Conservation (phyloP, 2,797 vertebrate genomes). For the Okamejei kenojei region DNA sequence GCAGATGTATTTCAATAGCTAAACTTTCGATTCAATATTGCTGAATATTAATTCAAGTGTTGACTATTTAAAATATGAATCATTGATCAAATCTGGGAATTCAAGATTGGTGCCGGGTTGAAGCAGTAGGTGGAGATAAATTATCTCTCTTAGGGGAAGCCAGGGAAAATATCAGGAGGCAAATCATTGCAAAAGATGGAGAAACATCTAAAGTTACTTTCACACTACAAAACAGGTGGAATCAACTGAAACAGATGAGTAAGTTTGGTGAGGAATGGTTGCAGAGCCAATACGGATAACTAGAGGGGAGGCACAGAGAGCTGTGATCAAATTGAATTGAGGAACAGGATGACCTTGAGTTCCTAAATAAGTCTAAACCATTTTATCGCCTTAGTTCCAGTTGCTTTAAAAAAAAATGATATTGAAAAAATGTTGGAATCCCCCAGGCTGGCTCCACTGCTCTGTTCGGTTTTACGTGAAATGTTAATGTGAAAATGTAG, state of each 20-base stretch:
- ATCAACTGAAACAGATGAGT: neutral
- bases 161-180: neutral
- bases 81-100: neutral
- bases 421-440: neutral
- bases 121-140: neutral
- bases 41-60: too few species aligned
- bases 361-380: constrained; percentile 38
- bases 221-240: neutral
- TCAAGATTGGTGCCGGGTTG: neutral
- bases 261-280: neutral
- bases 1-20: neutral
- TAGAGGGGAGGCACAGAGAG: neutral
- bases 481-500: neutral
- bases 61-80: neutral
- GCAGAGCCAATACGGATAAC: neutral
- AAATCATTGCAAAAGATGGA: neutral
- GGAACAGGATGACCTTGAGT: neutral
- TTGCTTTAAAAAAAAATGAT: neutral
- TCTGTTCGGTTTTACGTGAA: neutral
- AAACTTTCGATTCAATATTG: neutral
- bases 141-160: neutral
- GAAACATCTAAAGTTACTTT: neutral
- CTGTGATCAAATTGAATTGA: neutral
- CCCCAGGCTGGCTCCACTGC: neutral
- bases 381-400: neutral